Base-by-base conservation (phyloP, 2,888 invertebrate genomes). In the Drosophila birchii region DNA sequence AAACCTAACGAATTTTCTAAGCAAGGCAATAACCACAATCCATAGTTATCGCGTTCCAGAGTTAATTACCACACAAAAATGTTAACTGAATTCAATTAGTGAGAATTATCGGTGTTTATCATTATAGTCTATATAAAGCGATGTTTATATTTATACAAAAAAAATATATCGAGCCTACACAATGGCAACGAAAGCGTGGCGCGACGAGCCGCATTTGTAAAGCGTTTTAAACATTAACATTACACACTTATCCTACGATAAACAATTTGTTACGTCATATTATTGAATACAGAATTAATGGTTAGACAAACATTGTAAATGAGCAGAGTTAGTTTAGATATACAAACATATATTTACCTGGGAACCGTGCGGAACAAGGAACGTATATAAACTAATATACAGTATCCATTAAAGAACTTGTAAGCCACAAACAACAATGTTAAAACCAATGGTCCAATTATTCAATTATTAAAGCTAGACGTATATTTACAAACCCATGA, bases 1-100 rank as follows among this genome's bases (percentile, higher is more conserved):
- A 74, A 76, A 71, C 75, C 78, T 86, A 89, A 90, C 90, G 89
- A 91, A 89, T 89, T 90, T 89, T 91, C 89, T 86, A 78, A 75
- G 79, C 85, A 88, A 84, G 81, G 90, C 89, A 90, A 82, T 80
- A 86, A 67, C 56, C 85, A 64, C 56, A 78, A 81, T 68, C 67
- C 74, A 77, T 71, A 81, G 77, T 75, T 78, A 78, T 78, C 45
- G 75, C 76, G 67, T 75, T 80, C 34, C 81, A 53, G 54, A 72
- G 59, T 80, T 75, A 64, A 76, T 76, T 59, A 51, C 56, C 32
- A 56, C 59, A 61, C 43, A 75, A 34, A 54, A 68, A 62, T 66
- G 77, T 84, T 75, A 88, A 88, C 78, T 78, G 76, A 75, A 81
- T 66, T 88, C 82, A 86, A 84, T 88, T 88, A 89, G 79, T 71